Evolutionary conservation across 2,888 invertebrate species (phyloP), one percentile per base, ranked within the genome.

Genomic region (Rotaria magnacalcarata): DNA sequence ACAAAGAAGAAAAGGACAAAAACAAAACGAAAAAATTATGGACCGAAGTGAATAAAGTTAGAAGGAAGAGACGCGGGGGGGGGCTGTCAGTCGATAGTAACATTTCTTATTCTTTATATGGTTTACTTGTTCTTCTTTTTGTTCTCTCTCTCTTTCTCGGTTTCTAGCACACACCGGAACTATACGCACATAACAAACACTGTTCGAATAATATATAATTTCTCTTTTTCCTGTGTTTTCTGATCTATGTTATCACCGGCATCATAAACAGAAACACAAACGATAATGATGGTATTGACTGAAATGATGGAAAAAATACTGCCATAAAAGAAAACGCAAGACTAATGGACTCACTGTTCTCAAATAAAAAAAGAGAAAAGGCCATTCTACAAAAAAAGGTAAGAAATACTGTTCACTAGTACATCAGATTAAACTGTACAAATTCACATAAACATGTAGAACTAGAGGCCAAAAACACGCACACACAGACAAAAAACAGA

Each of bases 341-440:
- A 19, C 16, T 34, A 67, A 34, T 14, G 67, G 41, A 3, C 14
- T 67, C 67, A 67, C 67, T 67, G 67, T 67, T 67, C 67, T 67
- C 34, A 67, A 56, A 24, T 24, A 56, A 21, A 24, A 24, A 56
- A 24, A 24, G 21, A 56, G 21, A 24, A 56, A 24, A 16, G 67
- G 67, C 67, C 67, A 67, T 67, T 67, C 67, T 67, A 67, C 67
- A 41, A 21, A 54, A 54, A 54, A 21, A 54, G 21, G 16, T 16
- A 67, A 67, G 67, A 67, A 67, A 67, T 67, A 67, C 67, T 67
- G 67, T 67, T 67, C 67, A 19, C 67, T 67, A 67, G 27, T 67
- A 67, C 67, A 67, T 67, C 67, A 67, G 67, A 67, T 27, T 14
- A 67, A 67, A 67, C 67, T 67, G 27, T 67, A 67, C 67, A 67